Conservation (phyloP, 2,888 invertebrate species). For the Acleris emargana region DNA sequence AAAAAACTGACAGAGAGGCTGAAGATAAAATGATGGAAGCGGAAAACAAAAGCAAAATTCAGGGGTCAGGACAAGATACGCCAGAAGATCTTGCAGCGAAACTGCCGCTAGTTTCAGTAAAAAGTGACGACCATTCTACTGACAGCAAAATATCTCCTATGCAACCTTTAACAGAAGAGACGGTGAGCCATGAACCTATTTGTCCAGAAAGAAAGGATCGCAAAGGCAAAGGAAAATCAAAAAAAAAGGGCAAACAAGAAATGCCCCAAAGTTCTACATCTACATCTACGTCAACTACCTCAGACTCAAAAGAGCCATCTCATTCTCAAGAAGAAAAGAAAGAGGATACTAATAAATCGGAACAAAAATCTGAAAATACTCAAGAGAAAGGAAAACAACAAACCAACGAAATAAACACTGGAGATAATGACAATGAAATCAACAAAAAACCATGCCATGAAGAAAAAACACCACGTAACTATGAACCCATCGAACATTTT, state of each 20-base stretch:
- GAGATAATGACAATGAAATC: conserved; percentile 33
- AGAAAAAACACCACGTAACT: conserved; percentile 44
- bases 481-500: conserved; percentile 72
- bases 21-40: conserved; percentile 47
- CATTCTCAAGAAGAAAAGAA: conserved; percentile 42
- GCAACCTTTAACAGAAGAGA: conserved; percentile 29
- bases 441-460: conserved; percentile 33
- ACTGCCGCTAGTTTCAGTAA: background rate
- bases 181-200: conserved; percentile 46
- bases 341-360: conserved; percentile 51
- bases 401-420: conserved; percentile 38
- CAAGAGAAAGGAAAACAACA: conserved; percentile 66
- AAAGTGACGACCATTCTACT: conserved; percentile 20
- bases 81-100: background rate
- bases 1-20: conserved; percentile 58
- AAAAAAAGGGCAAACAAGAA: conserved; percentile 68
- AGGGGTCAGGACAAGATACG: background rate
- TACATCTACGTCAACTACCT: conserved; percentile 36
- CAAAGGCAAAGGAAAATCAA: conserved; percentile 69
- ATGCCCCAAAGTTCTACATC: conserved; percentile 35
- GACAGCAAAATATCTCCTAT: conserved; percentile 35
- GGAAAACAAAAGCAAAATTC: too few relatives aligned
- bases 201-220: conserved; percentile 67
- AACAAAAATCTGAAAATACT: conserved; percentile 48
- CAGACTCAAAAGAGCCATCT: conserved; percentile 43